Evolutionary conservation across 2,113 vertebrate species (phyloP).

Genomic region (Oreochromis aureus): DNA sequence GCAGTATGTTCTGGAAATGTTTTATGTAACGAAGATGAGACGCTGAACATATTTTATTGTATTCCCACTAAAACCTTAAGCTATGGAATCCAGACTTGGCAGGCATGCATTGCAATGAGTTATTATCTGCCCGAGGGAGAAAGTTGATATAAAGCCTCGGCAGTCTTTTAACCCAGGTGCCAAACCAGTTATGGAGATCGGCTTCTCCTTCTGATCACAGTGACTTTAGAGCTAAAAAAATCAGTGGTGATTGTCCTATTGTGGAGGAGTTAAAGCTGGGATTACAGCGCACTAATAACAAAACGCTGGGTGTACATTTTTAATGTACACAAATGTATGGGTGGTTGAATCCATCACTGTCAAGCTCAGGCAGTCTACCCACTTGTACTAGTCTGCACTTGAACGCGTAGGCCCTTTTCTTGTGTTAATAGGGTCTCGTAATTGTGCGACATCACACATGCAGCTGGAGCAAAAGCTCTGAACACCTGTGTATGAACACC

Average conservation of each 20-base stretch:
- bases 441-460: conserved; percentile 6
- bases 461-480: neutral
- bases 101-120: neutral
- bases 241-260: neutral
- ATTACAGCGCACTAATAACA: neutral
- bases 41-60: neutral
- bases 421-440: neutral
- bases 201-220: neutral
- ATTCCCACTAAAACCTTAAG: neutral
- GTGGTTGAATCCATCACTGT: conserved; percentile 39
- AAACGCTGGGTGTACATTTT: neutral
- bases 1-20: neutral
- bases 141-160: neutral
- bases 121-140: neutral
- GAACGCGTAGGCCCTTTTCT: neutral
- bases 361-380: neutral
- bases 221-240: neutral
- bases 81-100: neutral
- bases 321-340: conserved; percentile 21
- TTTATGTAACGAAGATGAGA: neutral
- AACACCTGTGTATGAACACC: neutral
- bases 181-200: neutral
- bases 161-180: neutral
- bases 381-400: conserved; percentile 18
- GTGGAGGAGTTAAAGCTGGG: conserved; percentile 4